phyloP scores from a whole-genome alignment of 2,888 invertebrate species.

The Andricus quercusramuli region DNA sequence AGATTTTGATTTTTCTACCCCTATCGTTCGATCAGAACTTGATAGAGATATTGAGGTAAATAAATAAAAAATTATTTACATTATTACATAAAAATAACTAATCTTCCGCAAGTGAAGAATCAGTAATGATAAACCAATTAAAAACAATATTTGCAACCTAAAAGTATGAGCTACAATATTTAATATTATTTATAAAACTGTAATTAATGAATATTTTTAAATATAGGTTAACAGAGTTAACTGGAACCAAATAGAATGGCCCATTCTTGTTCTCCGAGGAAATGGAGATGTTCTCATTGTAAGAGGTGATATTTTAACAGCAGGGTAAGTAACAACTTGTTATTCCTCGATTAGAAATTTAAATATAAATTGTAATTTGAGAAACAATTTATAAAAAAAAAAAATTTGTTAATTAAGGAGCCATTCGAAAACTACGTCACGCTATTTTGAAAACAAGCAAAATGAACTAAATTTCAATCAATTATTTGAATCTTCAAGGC shows the following conservation, averaged over 20 bases:
- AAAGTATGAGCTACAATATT: not conserved
- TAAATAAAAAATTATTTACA: not conserved
- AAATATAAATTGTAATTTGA: not conserved
- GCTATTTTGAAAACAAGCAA: no score
- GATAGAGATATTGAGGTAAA: slow-evolving; percentile 55
- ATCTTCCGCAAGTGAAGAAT: not conserved
- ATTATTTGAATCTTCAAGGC: no score
- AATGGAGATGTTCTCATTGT: slow-evolving; percentile 89
- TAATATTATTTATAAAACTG: not conserved
- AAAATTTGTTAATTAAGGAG: not conserved
- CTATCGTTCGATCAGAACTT: slow-evolving; percentile 66
- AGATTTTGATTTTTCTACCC: slow-evolving; percentile 90
- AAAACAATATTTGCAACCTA: accelerated
- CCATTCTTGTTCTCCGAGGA: slow-evolving; percentile 89
- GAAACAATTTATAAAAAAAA: not conserved
- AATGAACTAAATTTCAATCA: no score
- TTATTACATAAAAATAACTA: not conserved
- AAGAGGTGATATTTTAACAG: slow-evolving; percentile 77
- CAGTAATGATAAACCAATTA: not conserved
- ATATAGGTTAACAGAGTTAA: slow-evolving; percentile 57
- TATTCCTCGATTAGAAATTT: not conserved
- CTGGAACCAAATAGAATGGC: slow-evolving; percentile 82
- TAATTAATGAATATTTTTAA: not conserved
- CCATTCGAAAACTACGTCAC: not conserved
- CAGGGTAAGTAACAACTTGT: slow-evolving; percentile 73